Evolutionary conservation across 2,888 invertebrate genomes (phyloP).

Genomic region (Cenopis cana): DNA sequence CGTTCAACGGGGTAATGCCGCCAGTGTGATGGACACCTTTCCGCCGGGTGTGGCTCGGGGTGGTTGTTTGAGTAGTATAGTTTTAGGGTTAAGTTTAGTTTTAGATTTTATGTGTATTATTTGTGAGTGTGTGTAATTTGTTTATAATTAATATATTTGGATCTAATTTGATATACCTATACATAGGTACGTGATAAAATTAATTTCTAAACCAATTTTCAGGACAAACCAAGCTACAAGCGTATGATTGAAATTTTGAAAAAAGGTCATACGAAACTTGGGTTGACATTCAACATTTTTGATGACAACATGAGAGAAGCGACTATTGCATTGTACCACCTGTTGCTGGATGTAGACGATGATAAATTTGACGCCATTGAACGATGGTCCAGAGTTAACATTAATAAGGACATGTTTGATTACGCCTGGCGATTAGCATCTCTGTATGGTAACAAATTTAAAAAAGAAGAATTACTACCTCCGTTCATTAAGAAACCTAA

Average conservation of each 20-base stretch:
- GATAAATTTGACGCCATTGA: conserved; percentile 65
- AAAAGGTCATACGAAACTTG: conserved; percentile 63
- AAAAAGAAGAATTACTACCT: conserved; percentile 60
- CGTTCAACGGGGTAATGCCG: too few species aligned
- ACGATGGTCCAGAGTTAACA: conserved; percentile 69
- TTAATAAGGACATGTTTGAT: conserved; percentile 80
- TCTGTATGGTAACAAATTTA: conserved; percentile 65
- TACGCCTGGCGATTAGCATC: conserved; percentile 76
- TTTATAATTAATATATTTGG: too few species aligned
- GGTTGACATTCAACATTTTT: conserved; percentile 78
- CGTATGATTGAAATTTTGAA: conserved; percentile 58
- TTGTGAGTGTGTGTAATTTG: too few species aligned
- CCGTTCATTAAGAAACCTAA: conserved; percentile 79
- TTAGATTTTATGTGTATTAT: too few species aligned
- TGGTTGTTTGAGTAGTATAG: too few species aligned
- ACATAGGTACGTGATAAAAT: too few species aligned
- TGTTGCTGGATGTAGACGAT: conserved; percentile 69
- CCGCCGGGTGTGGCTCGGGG: too few species aligned
- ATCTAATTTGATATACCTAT: too few species aligned
- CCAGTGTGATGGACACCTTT: too few species aligned
- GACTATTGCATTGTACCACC: conserved; percentile 72
- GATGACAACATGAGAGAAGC: conserved; percentile 78
- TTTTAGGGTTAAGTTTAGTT: too few species aligned
- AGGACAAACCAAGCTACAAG: conserved; percentile 63
- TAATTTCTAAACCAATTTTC: conserved; percentile 50